These are phyloP conservation scores for Zootoca vivipara DNA, from an alignment of 2,113 vertebrate genomes.

Conservation along the genomic window DNA sequence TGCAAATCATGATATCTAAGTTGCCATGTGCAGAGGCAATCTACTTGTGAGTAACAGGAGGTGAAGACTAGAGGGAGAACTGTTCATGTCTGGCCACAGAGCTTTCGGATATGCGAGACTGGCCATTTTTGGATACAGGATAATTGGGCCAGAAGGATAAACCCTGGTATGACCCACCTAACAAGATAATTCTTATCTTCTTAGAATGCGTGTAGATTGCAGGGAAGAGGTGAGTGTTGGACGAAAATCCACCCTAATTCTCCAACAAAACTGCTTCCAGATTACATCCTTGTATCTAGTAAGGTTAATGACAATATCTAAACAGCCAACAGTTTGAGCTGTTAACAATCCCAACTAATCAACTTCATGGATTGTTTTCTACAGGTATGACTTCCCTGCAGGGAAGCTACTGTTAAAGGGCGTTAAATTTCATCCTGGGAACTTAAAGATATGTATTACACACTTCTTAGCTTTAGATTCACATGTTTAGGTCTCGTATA, in stretches of 20 bases:
- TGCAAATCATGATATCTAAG: background rate
- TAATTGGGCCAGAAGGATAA: background rate
- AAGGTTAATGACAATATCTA: background rate
- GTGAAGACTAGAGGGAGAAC: background rate
- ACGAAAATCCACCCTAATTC: background rate
- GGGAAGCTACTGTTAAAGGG: constrained; percentile 8
- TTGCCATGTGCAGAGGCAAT: background rate
- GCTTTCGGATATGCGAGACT: background rate
- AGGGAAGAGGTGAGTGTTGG: background rate
- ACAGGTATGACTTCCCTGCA: background rate
- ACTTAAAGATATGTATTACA: constrained; percentile 44
- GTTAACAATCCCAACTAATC: background rate
- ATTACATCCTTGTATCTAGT: background rate
- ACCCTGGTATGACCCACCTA: background rate
- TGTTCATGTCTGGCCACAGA: background rate
- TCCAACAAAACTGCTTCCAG: background rate
- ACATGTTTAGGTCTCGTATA: background rate
- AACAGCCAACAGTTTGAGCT: background rate
- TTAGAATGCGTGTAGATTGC: background rate
- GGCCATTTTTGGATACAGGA: background rate
- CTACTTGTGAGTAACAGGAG: background rate
- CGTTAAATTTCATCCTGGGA: constrained; percentile 35
- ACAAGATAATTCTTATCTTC: background rate
- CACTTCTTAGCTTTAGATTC: background rate
- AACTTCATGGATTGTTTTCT: rapidly evolving